Percentiles rank a stretch among this genome's conserved stretches.
Conservation (phyloP, 2,113 vertebrate genomes). For the Danionella cerebrum region DNA sequence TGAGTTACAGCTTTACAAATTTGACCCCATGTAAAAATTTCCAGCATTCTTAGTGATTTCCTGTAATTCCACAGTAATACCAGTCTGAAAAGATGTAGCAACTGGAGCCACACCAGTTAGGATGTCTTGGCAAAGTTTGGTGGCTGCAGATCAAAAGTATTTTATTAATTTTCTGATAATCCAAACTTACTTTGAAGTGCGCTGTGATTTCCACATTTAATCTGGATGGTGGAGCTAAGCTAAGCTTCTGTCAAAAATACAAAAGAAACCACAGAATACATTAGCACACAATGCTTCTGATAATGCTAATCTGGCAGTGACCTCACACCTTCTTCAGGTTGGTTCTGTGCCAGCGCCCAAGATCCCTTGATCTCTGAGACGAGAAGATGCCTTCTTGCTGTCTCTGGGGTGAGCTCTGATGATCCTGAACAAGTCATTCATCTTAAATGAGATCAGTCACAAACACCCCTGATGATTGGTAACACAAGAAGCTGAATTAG, state of each 20-base stretch:
- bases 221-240: slow-evolving; percentile 37
- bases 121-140: too few species aligned
- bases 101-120: too few species aligned
- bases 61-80: too few species aligned
- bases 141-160: too few species aligned
- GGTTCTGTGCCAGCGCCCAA: slow-evolving; percentile 22
- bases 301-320: too few species aligned
- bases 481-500: background rate
- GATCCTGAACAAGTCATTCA: slow-evolving; percentile 22
- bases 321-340: slow-evolving; percentile 21
- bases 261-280: background rate
- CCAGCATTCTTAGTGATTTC: too few species aligned
- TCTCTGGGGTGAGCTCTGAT: slow-evolving; percentile 26
- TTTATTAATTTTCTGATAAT: background rate
- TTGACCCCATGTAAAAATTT: too few species aligned
- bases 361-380: slow-evolving; percentile 15
- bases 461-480: slow-evolving; percentile 9
- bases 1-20: too few species aligned
- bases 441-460: slow-evolving; percentile 3
- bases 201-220: slow-evolving; percentile 42
- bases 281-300: background rate
- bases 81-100: too few species aligned
- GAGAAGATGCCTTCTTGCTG: slow-evolving; percentile 50
- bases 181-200: slow-evolving; percentile 49
- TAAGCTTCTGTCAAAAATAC: slow-evolving; percentile 35